Base-by-base conservation (phyloP, 2,888 invertebrate genomes). In the Onthophagus sagittarius region DNA sequence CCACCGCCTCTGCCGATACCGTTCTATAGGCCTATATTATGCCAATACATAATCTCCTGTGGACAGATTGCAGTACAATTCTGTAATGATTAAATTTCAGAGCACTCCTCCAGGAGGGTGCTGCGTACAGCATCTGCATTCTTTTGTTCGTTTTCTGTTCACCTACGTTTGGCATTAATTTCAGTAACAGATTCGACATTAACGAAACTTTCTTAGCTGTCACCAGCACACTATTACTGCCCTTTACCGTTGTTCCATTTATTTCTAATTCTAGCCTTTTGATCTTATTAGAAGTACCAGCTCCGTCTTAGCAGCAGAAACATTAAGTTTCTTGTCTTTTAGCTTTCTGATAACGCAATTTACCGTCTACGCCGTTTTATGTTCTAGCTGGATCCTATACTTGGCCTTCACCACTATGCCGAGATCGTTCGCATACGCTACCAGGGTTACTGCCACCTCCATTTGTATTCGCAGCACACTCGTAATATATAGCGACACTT, bases 131-230 rank as follows among this genome's bases (percentile, higher is more conserved):
- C 5, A 72, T 5, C 0, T 15, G 33, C 11, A 69, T 13, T 23
- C 76, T 75, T 63, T 69, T 77, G n/a, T 72, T 31, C 23, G 62
- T 15, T 6, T 53, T 53, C 0, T 73, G 77, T 0, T 77, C 78
- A 0, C 74, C 75, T 31, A 77, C 69, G 70, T 77, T 78, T 11
- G 76, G 73, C 77, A 78, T 76, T 15, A 78, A 53, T 33, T 76
- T 69, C 32, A 65, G 15, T 11, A 78, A 70, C 9, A 69, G n/a
- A n/a, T n/a, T n/a, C n/a, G n/a, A n/a, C n/a, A n/a, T n/a, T n/a
- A n/a, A n/a, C n/a, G n/a, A n/a, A 71, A 3, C 69, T 13, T 64
- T 71, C 4, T 53, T 53, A 5, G 70, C 33, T 15, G 13, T 23
- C 32, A 32, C 9, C n/a, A 62, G 9, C 0, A 74, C n/a, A 23